Percentiles rank a stretch among this genome's conserved stretches.
phyloP scores from a whole-genome alignment of 64 coral and sea anemone species.

The Exaiptasia diaphana region DNA sequence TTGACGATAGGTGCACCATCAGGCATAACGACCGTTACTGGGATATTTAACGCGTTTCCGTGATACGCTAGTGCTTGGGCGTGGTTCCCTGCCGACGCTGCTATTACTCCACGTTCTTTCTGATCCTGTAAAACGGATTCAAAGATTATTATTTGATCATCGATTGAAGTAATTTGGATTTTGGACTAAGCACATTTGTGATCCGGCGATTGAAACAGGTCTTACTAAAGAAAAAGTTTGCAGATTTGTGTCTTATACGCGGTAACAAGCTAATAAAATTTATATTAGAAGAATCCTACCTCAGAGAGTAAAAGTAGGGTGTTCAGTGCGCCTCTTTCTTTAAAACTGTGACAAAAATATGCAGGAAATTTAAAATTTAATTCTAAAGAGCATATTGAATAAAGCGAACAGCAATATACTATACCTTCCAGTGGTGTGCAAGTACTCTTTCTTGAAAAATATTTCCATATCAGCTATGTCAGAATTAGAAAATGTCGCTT shows the following conservation, averaged over 20 bases:
- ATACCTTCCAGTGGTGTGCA: slow-evolving; percentile 61
- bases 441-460: slow-evolving; percentile 65
- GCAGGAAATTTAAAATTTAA: neutral
- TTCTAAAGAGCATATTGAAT: neutral
- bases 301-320: slow-evolving; percentile 47
- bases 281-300: slow-evolving; percentile 5
- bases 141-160: too few relatives aligned
- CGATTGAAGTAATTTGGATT: too few relatives aligned
- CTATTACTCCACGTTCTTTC: slow-evolving; percentile 55
- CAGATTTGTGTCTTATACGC: too few relatives aligned
- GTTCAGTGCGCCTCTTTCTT: slow-evolving; percentile 62
- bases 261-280: too few relatives aligned
- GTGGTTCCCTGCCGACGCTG: slow-evolving; percentile 58
- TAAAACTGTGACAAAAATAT: slow-evolving; percentile 37
- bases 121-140: slow-evolving; percentile 13
- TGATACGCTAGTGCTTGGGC: slow-evolving; percentile 52
- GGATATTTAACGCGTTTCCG: slow-evolving; percentile 27
- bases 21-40: slow-evolving; percentile 57
- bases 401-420: neutral
- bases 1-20: slow-evolving; percentile 59
- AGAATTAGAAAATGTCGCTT: neutral
- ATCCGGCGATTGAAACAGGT: too few relatives aligned
- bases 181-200: too few relatives aligned
- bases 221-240: too few relatives aligned
- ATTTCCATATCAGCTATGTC: slow-evolving; percentile 40